Evolutionary conservation across 2,797 vertebrate genomes (phyloP).

Genomic region (Leptoclinus maculatus): DNA sequence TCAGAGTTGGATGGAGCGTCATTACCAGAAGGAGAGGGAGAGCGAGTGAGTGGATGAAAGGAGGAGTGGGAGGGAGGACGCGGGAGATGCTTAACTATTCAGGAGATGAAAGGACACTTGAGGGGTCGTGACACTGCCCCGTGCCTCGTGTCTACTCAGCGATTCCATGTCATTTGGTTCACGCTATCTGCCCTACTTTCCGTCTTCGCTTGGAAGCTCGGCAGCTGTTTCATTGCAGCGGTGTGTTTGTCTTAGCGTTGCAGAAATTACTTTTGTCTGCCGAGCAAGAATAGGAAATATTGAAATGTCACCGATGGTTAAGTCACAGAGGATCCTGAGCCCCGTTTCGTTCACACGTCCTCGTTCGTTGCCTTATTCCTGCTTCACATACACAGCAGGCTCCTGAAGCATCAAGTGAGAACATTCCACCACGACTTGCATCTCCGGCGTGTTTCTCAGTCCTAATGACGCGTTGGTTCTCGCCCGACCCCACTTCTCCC

Average conservation of each 20-base stretch:
- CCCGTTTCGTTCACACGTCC: background rate
- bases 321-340: background rate
- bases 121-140: conserved; percentile 54
- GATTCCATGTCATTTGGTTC: conserved; percentile 63
- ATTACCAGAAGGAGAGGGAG: conserved; percentile 17
- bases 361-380: background rate
- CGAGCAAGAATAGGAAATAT: conserved; percentile 22
- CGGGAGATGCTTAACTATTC: conserved; percentile 54
- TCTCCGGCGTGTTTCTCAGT: conserved; percentile 1
- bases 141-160: conserved; percentile 46
- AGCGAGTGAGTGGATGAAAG: conserved; percentile 22
- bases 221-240: conserved; percentile 23
- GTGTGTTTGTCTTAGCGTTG: conserved; percentile 1
- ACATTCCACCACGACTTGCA: background rate
- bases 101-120: conserved; percentile 61
- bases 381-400: background rate
- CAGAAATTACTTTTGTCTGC: conserved; percentile 18
- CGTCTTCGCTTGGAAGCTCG: conserved; percentile 7
- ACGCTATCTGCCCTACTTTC: conserved; percentile 48
- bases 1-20: conserved; percentile 6
- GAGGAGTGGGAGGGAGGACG: conserved; percentile 35
- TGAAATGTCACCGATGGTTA: conserved; percentile 28
- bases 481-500: conserved; percentile 28
- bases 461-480: conserved; percentile 10
- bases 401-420: background rate